Percentiles rank a stretch among this genome's conserved stretches.
Conservation (phyloP, 2,113 vertebrate species). For the Spermophilus dauricus region DNA sequence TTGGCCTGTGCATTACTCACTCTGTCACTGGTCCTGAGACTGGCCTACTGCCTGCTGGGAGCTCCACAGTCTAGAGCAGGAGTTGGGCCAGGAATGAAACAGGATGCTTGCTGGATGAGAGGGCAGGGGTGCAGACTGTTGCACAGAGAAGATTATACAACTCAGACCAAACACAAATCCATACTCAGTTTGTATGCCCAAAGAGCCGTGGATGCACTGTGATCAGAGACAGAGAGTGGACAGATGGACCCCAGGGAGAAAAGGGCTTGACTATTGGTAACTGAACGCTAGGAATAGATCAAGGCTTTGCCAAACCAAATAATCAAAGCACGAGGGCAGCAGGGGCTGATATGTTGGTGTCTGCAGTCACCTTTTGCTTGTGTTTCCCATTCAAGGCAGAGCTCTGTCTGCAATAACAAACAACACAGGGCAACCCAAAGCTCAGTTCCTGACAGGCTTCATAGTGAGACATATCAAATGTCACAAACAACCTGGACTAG, state of each 20-base stretch:
- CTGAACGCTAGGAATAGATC: not conserved
- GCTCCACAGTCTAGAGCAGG: not conserved
- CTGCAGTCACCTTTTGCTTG: not conserved
- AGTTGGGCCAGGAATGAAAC: conserved; percentile 22
- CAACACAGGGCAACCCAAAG: not conserved
- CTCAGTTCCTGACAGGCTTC: not conserved
- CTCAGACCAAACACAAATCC: not conserved
- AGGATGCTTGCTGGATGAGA: conserved; percentile 55
- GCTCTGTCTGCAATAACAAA: conserved; percentile 27
- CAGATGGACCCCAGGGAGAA: no score
- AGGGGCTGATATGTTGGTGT: not conserved
- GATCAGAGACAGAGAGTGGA: not conserved
- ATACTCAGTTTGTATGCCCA: not conserved
- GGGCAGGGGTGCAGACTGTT: conserved; percentile 3
- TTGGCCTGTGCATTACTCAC: conserved; percentile 55
- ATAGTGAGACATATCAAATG: not conserved
- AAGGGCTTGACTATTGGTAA: not conserved
- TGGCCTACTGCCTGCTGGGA: conserved; percentile 1
- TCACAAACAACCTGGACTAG: not conserved
- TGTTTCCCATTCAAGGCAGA: not conserved
- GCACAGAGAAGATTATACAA: not conserved
- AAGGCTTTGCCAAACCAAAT: conserved; percentile 20
- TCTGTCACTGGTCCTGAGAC: conserved; percentile 48
- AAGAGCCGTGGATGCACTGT: not conserved
- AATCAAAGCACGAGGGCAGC: fast-evolving